These are phyloP conservation scores for Argyra leucocephala DNA, from an alignment of 2,888 invertebrate genomes.

Conservation along the genomic window DNA sequence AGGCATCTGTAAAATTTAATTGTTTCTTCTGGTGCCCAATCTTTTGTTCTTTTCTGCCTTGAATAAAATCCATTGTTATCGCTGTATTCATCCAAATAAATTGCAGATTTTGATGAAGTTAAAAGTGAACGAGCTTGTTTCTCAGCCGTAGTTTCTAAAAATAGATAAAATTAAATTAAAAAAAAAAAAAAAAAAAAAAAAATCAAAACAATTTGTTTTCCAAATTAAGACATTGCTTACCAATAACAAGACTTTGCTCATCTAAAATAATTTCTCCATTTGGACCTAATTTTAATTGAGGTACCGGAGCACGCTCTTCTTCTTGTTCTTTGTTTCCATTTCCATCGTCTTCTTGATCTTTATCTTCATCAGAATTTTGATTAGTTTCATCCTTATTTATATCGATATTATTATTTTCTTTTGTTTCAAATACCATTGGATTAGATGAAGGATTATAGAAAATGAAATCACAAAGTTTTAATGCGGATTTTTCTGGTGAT, in stretches of 20 bases:
- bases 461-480: constrained; percentile 88
- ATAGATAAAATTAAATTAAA: neutral
- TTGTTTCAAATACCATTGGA: constrained; percentile 52
- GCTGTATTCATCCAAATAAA: constrained; percentile 54
- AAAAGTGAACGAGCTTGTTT: constrained; percentile 54
- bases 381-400: neutral
- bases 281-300: constrained; percentile 76
- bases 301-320: constrained; percentile 49
- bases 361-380: neutral
- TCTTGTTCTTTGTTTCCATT: constrained; percentile 24
- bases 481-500: constrained; percentile 53
- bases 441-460: constrained; percentile 78
- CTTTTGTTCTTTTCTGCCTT: constrained; percentile 56
- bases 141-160: constrained; percentile 58
- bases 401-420: neutral
- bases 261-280: constrained; percentile 78
- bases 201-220: neutral
- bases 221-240: neutral
- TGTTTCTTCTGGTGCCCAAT: constrained; percentile 72
- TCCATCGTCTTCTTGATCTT: constrained; percentile 21
- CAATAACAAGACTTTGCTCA: constrained; percentile 65
- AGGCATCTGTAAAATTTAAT: constrained; percentile 85
- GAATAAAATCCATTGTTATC: constrained; percentile 55
- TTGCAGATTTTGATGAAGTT: constrained; percentile 52
- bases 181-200: no score